phyloP scores from a whole-genome alignment of 2,888 invertebrate genomes.

The Pseudanteris insignis region DNA sequence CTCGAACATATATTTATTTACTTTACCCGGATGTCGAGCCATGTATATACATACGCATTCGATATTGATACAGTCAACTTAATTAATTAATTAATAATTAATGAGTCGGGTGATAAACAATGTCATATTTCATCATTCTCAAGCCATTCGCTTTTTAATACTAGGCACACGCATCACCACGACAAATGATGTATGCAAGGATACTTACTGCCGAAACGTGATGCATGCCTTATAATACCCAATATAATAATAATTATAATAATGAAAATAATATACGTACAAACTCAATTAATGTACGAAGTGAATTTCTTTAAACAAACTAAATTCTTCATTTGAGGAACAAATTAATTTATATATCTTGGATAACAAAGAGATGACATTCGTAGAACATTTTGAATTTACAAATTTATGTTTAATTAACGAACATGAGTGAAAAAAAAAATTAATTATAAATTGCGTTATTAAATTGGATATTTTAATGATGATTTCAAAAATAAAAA shows the following conservation, averaged over 20 bases:
- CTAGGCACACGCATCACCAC: conserved; percentile 33
- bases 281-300: conserved; percentile 46
- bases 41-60: no score
- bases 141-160: conserved; percentile 28
- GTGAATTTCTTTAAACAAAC: no score
- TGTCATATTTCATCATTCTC: neutral
- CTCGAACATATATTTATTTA: no score
- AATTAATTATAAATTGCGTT: no score
- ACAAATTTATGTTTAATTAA: no score
- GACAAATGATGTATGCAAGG: conserved; percentile 47
- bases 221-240: conserved; percentile 61
- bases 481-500: conserved; percentile 20
- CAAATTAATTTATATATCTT: no score
- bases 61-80: neutral
- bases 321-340: no score
- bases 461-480: no score
- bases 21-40: conserved; percentile 4
- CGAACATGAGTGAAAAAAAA: conserved; percentile 17
- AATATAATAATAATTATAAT: conserved; percentile 48
- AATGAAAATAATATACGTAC: conserved; percentile 50
- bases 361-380: no score
- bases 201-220: conserved; percentile 56
- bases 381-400: no score
- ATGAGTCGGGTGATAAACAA: no score
- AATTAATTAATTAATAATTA: neutral